A percentile compares a stretch with the other conserved stretches of the same genome.
These are phyloP conservation scores for Sesamia nonagrioides DNA, from an alignment of 1,140 invertebrate genomes.

Conservation along the genomic window DNA sequence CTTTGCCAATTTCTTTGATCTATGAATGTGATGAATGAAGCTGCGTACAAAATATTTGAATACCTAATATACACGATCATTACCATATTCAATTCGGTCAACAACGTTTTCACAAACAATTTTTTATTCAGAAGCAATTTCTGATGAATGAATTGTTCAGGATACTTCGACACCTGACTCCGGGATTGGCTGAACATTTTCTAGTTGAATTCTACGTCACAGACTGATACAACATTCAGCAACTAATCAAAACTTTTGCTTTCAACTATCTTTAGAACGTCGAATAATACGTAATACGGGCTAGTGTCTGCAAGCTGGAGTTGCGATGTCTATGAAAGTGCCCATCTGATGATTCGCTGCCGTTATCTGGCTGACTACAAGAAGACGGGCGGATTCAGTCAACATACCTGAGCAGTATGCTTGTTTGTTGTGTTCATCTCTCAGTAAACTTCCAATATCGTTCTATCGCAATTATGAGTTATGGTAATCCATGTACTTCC, in stretches of 20 bases:
- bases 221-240: conserved; percentile 15
- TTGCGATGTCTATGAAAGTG: no score
- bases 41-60: conserved; percentile 19
- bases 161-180: conserved; percentile 21
- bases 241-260: conserved; percentile 41
- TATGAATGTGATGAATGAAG: conserved; percentile 46
- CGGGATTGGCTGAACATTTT: conserved; percentile 16
- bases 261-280: conserved; percentile 38
- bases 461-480: conserved; percentile 27
- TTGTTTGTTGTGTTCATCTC: no score
- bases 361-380: no score
- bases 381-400: no score
- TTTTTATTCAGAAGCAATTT: conserved; percentile 13
- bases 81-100: conserved; percentile 28
- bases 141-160: conserved; percentile 17
- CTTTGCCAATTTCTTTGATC: conserved; percentile 51
- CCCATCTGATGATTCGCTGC: no score
- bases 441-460: not conserved
- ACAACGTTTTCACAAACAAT: conserved; percentile 22
- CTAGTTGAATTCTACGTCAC: conserved; percentile 10
- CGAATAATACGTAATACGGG: not conserved
- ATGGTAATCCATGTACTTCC: conserved; percentile 4
- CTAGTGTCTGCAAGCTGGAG: no score
- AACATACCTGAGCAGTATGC: no score
- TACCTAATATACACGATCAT: conserved; percentile 12